Percentiles rank a stretch among this genome's conserved stretches.
These are phyloP conservation scores for Camponotus fellah DNA, from an alignment of 2,888 invertebrate species.

Conservation along the genomic window DNA sequence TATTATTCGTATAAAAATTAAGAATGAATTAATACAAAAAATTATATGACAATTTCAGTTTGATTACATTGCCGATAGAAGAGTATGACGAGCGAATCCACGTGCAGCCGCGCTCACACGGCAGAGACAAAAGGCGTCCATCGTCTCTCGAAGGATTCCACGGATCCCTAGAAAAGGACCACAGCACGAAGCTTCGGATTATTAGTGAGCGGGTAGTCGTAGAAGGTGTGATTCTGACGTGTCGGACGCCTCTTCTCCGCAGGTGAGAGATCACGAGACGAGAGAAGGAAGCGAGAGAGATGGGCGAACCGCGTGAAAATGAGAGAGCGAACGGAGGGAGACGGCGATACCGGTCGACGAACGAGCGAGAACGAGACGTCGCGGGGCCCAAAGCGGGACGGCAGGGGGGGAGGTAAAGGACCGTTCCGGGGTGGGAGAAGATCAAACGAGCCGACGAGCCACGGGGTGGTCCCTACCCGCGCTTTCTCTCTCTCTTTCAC, in stretches of 20 bases:
- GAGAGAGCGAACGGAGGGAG: conserved; percentile 53
- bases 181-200: conserved; percentile 76
- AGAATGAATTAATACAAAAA: background rate
- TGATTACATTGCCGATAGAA: conserved; percentile 30
- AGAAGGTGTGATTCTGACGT: conserved; percentile 85
- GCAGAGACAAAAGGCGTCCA: conserved; percentile 58
- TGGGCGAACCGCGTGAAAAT: conserved; percentile 56
- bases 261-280: conserved; percentile 74
- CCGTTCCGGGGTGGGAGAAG: conserved; percentile 81
- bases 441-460: conserved; percentile 85
- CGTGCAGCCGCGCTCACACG: conserved; percentile 30
- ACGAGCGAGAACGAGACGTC: conserved; percentile 59
- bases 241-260: conserved; percentile 78
- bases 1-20: background rate
- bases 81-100: conserved; percentile 22
- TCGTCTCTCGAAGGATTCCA: conserved; percentile 65
- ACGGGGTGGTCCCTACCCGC: conserved; percentile 85
- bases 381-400: conserved; percentile 33
- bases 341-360: conserved; percentile 49
- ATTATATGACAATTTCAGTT: background rate
- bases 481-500: conserved; percentile 80
- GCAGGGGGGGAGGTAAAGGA: conserved; percentile 61
- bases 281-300: conserved; percentile 44
- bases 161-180: conserved; percentile 72
- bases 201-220: conserved; percentile 83